Evolutionary conservation across 2,888 invertebrate genomes (phyloP), one percentile per base, ranked within the genome.

Genomic region (Eledona agricola): DNA sequence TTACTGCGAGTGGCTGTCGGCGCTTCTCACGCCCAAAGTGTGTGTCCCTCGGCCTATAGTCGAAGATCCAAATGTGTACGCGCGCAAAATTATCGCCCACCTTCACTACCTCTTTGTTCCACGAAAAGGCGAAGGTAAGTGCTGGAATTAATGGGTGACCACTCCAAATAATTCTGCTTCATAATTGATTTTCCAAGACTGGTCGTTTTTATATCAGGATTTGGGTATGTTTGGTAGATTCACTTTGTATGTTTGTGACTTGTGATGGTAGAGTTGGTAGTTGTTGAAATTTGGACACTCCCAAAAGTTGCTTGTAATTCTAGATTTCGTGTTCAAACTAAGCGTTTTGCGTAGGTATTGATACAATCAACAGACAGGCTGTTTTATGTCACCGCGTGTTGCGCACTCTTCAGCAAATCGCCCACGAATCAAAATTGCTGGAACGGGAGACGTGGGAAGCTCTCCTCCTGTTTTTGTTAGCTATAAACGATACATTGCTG

Each of bases 1-100:
- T 19, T 97, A 97, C 72, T 96, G 96, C 75, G 95, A 97, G 71
- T 98, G 97, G 97, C 79, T 98, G 59, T 89, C 92, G 0, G 91
- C 96, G 1, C 79, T 97, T 57, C 85, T 91, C 60, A 87, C 89
- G 12, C 91, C 93, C 1, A 90, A 93, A 69, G 84, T 92, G 42
- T 90, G 93, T 63, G 90, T 96, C 9, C 97, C 97, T 0, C 84
- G 85, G 61, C 95, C 96, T 0, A 87, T 97, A 5, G 82, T 87
- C 28, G 91, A 93, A 47, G 90, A 94, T 71, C 93, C 96, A 0
- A 93, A 94, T 72, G 83, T 89, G 55, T 97, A 96, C 76, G 90
- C 93, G 0, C 81, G 93, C 60, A 90, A 89, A 75, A 96, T 97
- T 67, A 87, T 97, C 28, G 85, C 88, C 49, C 96, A 97, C 76